Base-by-base conservation (phyloP, 1,140 invertebrate genomes). In the Cecropterus lyciades region DNA sequence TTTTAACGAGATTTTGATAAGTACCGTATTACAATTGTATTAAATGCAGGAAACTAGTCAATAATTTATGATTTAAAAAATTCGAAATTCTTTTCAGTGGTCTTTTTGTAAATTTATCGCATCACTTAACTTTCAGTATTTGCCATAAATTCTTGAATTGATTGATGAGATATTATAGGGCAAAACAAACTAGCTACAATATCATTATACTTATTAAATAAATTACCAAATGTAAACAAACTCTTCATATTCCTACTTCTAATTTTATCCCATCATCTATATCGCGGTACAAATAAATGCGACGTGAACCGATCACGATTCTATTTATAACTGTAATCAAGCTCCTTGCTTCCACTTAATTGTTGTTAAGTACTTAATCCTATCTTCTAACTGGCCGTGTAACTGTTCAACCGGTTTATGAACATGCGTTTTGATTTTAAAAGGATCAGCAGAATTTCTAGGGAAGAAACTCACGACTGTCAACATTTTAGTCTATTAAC, bases 311-410 rank as follows among this genome's bases (percentile, higher is more conserved):
- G 48, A 59, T 65, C 65, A 67, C 65, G 33, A 49, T 37, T 68
- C 66, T 77, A 75, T 73, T 78, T 75, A 73, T 78, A 75, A 70
- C 51, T 42, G 55, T 60, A 63, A 72, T 72, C 57, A 53, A 68
- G 63, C 53, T 60, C 69, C 51, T 59, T 69, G 51, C 71, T 69
- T 67, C 67, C 68, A 67, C 64, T 72, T 84, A 83, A 83, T 83
- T 80, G 75, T 79, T 73, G 75, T 77, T 79, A 76, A 84, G 70
- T 72, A 76, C 73, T 79, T 84, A 84, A 84, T 84, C 79, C 71
- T 77, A 75, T 77, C 64, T 67, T 67, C 64, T 69, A 67, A 56
- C 51, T 37, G 64, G 52, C 67, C 56, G 70, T 70, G 62, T 79
- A 78, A 77, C 74, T 77, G 77, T 80, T 76, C 51, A 69, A 73